These are phyloP conservation scores for Diaperis boleti DNA, from an alignment of 2,888 invertebrate species.

Conservation along the genomic window DNA sequence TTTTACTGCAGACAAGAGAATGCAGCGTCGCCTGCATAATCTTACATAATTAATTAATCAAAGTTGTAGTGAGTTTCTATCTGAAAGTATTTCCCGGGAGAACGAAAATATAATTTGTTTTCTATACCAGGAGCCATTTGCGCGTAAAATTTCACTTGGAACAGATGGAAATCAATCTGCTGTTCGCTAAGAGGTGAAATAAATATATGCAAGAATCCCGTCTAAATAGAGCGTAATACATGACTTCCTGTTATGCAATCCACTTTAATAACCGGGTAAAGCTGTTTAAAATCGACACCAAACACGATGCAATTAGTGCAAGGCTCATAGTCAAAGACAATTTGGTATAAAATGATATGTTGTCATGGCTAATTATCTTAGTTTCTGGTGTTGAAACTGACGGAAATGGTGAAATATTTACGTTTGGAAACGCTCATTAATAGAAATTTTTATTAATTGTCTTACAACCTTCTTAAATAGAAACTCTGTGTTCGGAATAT, in stretches of 20 bases:
- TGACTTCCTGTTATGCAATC: conserved; percentile 36
- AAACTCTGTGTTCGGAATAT: conserved; percentile 9
- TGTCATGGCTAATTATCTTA: conserved; percentile 20
- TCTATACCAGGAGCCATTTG: neutral
- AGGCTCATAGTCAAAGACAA: too few relatives aligned
- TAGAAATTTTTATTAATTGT: conserved; percentile 33
- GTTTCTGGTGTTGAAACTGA: conserved; percentile 19
- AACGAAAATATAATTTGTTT: neutral
- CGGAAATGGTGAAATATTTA: conserved; percentile 29
- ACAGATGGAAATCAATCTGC: neutral
- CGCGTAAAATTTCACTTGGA: neutral
- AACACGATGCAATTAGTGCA: too few relatives aligned
- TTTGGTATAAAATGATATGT: conserved; percentile 1
- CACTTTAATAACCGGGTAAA: conserved; percentile 5
- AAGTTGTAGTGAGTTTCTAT: neutral
- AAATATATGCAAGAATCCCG: neutral
- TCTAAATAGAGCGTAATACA: conserved; percentile 35
- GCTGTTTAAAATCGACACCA: conserved; percentile 14
- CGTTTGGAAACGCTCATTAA: conserved; percentile 26
- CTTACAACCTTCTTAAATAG: conserved; percentile 21
- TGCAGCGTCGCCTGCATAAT: too few relatives aligned
- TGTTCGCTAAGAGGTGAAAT: conserved; percentile 11
- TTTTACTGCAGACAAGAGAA: neutral
- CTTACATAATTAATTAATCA: neutral
- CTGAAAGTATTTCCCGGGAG: neutral